Evolutionary conservation across 1,140 invertebrate species (phyloP), one percentile per base, ranked within the genome.

Genomic region (Drosophila suzukii): DNA sequence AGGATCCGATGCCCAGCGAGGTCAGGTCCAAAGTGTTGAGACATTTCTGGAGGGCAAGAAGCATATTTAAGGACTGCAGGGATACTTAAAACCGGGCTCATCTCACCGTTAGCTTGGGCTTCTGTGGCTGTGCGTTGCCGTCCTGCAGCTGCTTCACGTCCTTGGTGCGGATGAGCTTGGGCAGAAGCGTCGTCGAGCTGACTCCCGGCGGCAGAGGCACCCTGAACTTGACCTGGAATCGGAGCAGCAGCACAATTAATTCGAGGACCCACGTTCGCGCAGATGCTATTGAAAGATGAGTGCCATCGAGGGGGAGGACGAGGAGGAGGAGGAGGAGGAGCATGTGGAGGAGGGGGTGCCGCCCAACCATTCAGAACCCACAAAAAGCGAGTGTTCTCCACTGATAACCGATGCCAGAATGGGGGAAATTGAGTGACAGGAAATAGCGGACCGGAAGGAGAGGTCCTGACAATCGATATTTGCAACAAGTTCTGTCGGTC

Each of bases 1-100:
- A 98, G 49, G 97, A 98, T 46, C 97, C 97, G 38, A 98, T 97
- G n/a, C 97, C 97, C 74, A 98, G 93, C 7, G 97, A 98, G 50
- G 96, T 97, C 81, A 98, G 93, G 93, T 98, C 97, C 90, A 97
- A 91, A 30, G 97, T 98, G 53, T 97, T 97, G 77, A 98, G 94
- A 93, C 97, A 98, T 95, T 97, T 96, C 97, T 98, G 93, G 50
- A 94, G n/a, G 5, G 6, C 1, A 4, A 15, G 4, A 49, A 17
- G n/a, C 20, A 7, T n/a, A 34, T 13, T 38, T 13, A 6, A 4
- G 39, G 2, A 41, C n/a, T 41, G n/a, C 6, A 6, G n/a, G 8
- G 8, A 20, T 13, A 15, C 49, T 50, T 3, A 11, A 12, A 4
- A n/a, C 38, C 17, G 30, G 1, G 10, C 17, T 8, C 4, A 32